Conservation (phyloP, 1,140 invertebrate species). For the Dufourea novaeangliae region DNA sequence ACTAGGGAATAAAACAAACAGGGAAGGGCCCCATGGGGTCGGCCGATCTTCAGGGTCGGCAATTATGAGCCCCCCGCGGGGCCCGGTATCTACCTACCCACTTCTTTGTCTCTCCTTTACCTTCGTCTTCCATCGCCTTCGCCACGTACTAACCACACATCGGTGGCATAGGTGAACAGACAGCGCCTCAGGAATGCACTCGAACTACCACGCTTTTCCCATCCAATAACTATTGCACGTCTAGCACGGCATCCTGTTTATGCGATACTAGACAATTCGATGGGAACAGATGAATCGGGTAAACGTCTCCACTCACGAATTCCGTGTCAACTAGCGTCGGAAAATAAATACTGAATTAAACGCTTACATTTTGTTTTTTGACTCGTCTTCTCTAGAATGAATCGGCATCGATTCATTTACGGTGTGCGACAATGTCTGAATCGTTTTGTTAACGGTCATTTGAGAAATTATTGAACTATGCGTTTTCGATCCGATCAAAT, state of each 20-base stretch:
- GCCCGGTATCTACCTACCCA: conserved; percentile 73
- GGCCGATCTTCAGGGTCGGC: conserved; percentile 80
- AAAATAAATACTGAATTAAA: not conserved
- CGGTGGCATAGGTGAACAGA: conserved; percentile 61
- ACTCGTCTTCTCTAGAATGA: not conserved
- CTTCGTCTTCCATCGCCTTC: conserved; percentile 44
- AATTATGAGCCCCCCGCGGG: conserved; percentile 81
- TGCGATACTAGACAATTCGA: conserved; percentile 8
- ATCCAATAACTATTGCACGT: conserved; percentile 50
- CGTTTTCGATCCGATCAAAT: too few species aligned
- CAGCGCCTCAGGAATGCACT: conserved; percentile 57
- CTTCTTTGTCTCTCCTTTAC: conserved; percentile 47
- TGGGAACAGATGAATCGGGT: conserved; percentile 11
- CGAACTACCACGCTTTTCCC: conserved; percentile 52
- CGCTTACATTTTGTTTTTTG: not conserved
- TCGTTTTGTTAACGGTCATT: too few species aligned
- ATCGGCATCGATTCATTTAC: not conserved
- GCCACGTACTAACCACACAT: conserved; percentile 51
- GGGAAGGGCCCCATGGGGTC: conserved; percentile 80
- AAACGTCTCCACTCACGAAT: conserved; percentile 8
- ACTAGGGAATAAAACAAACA: conserved; percentile 82
- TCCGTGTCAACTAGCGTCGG: not conserved
- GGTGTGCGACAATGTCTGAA: too few species aligned
- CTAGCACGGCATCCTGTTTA: conserved; percentile 25
- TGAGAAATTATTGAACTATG: too few species aligned